Conservation (phyloP, 2,888 invertebrate genomes). For the Hirtodrosophila confusa region DNA sequence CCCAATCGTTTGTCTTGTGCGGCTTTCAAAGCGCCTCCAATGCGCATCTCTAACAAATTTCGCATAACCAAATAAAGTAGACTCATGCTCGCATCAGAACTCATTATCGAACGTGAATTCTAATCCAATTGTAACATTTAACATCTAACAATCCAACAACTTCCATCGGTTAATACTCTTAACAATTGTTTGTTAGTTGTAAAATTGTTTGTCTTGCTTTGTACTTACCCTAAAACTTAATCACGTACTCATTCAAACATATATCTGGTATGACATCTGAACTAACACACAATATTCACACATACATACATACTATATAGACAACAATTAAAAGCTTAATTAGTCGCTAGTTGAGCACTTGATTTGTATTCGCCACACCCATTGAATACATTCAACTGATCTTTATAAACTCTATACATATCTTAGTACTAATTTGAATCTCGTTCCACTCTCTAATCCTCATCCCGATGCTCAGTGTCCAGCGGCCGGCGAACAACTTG, state of each 20-base stretch:
- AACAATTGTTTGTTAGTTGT: conserved; percentile 55
- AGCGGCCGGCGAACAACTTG: conserved; percentile 70
- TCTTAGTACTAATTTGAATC: neutral
- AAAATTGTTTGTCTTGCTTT: conserved; percentile 72
- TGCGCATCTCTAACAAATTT: conserved; percentile 21
- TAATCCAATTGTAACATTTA: conserved; percentile 21
- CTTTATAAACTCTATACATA: neutral
- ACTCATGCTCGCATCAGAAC: conserved; percentile 12
- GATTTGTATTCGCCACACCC: conserved; percentile 44
- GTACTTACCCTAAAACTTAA: conserved; percentile 36
- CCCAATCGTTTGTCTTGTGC: conserved; percentile 52
- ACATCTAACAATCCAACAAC: conserved; percentile 7
- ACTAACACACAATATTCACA: conserved; percentile 31
- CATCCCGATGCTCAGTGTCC: conserved; percentile 39
- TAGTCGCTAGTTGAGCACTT: conserved; percentile 60
- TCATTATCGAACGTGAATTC: conserved; percentile 20
- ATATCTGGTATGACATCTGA: conserved; percentile 1
- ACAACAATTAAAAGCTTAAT: conserved; percentile 63
- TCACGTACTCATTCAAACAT: conserved; percentile 24
- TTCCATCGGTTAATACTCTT: conserved; percentile 11
- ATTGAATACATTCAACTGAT: conserved; percentile 31
- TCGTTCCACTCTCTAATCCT: conserved; percentile 4
- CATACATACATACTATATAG: conserved; percentile 22
- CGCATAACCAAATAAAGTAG: conserved; percentile 6
- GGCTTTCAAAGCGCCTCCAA: conserved; percentile 39